Conservation (phyloP, 2,888 invertebrate species). For the Bombyx huttoni region DNA sequence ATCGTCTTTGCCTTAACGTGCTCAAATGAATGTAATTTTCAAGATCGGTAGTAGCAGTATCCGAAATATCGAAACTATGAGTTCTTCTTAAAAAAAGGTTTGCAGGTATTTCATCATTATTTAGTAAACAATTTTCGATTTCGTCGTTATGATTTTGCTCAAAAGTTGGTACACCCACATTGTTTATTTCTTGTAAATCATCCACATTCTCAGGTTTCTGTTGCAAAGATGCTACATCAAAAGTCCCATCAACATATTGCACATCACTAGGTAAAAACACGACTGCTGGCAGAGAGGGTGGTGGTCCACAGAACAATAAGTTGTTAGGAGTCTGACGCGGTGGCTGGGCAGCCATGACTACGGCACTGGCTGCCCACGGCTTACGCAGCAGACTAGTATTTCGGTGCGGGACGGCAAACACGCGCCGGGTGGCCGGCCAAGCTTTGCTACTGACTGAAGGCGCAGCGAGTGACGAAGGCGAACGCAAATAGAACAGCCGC, state of each 20-base stretch:
- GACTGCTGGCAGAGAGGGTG: slow-evolving; percentile 61
- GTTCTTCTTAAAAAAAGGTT: slow-evolving; percentile 45
- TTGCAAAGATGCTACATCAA: slow-evolving; percentile 23
- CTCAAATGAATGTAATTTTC: slow-evolving; percentile 31
- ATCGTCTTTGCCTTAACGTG: slow-evolving; percentile 36
- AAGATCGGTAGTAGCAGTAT: slow-evolving; percentile 38
- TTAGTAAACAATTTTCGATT: slow-evolving; percentile 26
- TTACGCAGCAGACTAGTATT: slow-evolving; percentile 49
- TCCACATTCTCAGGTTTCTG: slow-evolving; percentile 42
- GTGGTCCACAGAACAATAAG: slow-evolving; percentile 62
- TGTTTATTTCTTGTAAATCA: slow-evolving; percentile 60
- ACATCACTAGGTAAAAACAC: slow-evolving; percentile 62
- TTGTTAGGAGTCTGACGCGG: slow-evolving; percentile 64
- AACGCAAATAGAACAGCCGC: slow-evolving; percentile 71
- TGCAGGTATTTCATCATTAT: slow-evolving; percentile 29
- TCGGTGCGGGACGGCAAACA: slow-evolving; percentile 43
- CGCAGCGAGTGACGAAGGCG: slow-evolving; percentile 68
- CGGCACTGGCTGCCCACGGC: slow-evolving; percentile 45
- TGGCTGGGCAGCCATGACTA: slow-evolving; percentile 65
- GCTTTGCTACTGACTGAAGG: slow-evolving; percentile 70
- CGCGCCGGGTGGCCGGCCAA: slow-evolving; percentile 65
- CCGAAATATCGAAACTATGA: slow-evolving; percentile 59
- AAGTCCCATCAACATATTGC: slow-evolving; percentile 20
- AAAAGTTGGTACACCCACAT: slow-evolving; percentile 57
- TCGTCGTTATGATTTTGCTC: slow-evolving; percentile 35